A percentile compares a stretch with the other conserved stretches of the same genome.
Evolutionary conservation across 2,797 vertebrate genomes (phyloP).

Genomic region (Rhabdophis nuchalis): DNA sequence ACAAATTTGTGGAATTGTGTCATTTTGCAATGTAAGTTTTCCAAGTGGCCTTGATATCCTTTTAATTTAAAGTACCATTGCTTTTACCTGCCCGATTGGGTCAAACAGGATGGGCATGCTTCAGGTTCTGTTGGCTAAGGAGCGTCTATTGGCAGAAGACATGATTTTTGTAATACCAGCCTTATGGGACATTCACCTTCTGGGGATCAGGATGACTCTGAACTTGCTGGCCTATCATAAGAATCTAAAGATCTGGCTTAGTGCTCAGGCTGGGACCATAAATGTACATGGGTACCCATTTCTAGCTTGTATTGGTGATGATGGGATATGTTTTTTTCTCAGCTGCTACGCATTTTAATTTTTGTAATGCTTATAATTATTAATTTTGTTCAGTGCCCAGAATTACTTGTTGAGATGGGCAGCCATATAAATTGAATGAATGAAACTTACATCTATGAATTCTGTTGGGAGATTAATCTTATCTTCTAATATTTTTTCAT

Average conservation of each 20-base stretch:
- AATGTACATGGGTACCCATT: not conserved
- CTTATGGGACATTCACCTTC: not conserved
- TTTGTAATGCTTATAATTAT: not conserved
- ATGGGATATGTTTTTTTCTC: not conserved
- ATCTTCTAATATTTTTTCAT: not conserved
- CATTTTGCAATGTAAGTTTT: not conserved
- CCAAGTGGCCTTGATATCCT: not conserved
- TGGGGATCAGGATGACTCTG: not conserved
- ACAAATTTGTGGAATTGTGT: not conserved
- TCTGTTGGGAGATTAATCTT: not conserved
- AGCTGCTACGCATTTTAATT: not conserved
- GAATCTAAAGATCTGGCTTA: not conserved
- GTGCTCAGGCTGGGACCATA: not conserved
- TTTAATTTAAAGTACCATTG: not conserved
- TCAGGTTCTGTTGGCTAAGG: not conserved
- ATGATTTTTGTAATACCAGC: not conserved
- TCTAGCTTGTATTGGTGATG: not conserved
- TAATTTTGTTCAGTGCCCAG: not conserved
- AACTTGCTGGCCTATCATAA: not conserved
- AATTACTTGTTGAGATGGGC: not conserved
- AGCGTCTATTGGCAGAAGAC: not conserved
- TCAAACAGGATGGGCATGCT: not conserved
- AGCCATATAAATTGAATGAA: not conserved
- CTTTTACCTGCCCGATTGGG: not conserved
- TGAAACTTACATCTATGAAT: not conserved